These are phyloP conservation scores for Ptilodon capucinus DNA, from an alignment of 2,888 invertebrate genomes.

Conservation along the genomic window DNA sequence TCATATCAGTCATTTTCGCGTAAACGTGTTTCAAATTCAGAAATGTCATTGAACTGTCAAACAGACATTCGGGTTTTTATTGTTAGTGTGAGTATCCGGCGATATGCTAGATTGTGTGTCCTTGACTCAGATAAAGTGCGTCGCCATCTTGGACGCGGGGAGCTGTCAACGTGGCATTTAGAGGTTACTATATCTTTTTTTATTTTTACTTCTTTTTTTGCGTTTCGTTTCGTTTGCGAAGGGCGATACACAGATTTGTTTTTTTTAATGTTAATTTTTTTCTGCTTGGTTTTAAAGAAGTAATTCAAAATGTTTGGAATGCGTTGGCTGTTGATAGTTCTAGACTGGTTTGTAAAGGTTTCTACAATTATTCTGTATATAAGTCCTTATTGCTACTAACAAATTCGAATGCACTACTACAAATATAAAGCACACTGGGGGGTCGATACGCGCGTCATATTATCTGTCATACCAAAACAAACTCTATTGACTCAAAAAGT, in stretches of 20 bases:
- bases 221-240: conserved; percentile 15
- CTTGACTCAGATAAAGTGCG: conserved; percentile 61
- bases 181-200: conserved; percentile 51
- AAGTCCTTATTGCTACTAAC: not conserved
- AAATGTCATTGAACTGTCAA: not conserved
- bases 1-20: not conserved
- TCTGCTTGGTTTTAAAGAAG: conserved; percentile 3
- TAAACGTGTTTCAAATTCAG: not conserved
- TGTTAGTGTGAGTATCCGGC: conserved; percentile 17
- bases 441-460: too few relatives aligned
- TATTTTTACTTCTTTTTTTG: conserved; percentile 19
- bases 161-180: conserved; percentile 57
- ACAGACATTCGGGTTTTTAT: not conserved
- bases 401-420: too few relatives aligned
- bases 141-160: conserved; percentile 58
- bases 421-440: too few relatives aligned
- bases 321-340: not conserved
- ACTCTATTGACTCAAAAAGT: too few relatives aligned
- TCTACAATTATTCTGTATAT: not conserved
- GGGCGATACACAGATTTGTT: conserved; percentile 20
- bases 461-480: too few relatives aligned
- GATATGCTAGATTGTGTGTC: conserved; percentile 41
- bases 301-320: conserved; percentile 3
- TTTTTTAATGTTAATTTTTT: conserved; percentile 7
- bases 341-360: too few relatives aligned